Base-by-base conservation (phyloP, 2,113 vertebrate genomes). In the Hoplias malabaricus region DNA sequence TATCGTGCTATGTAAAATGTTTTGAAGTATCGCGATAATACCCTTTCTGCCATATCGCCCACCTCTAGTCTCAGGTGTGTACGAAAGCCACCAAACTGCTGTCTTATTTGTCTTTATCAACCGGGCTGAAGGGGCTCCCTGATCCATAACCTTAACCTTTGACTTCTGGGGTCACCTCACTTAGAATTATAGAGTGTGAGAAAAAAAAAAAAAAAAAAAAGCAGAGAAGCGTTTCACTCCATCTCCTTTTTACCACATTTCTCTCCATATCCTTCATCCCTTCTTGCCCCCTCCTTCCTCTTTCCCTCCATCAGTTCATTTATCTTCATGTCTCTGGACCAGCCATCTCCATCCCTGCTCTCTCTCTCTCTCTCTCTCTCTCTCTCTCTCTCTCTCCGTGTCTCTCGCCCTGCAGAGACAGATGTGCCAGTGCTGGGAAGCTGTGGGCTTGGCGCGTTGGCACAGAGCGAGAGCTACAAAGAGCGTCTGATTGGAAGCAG, bases 401-500 rank as follows among this genome's bases (percentile, higher is more conserved):
- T 83, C 46, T 21, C 76, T 68, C 40, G 68, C 65, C 48, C 74
- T 53, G 31, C 23, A 66, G 67, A 80, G 66, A 82, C 56, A 79
- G 81, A 84, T 67, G 80, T 78, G 72, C 69, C 69, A 68, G 74
- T 73, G 84, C 81, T 75, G 76, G 61, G 84, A 74, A 66, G 75
- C 79, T 79, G 74, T 79, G 34, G 59, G 80, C 76, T 80, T 66
- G 86, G 83, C 84, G 80, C 71, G 69, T 80, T 78, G 77, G 82
- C 84, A 76, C 77, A 77, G 79, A 69, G 74, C 36, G 38, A 65
- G 29, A 25, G 84, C 79, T 83, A 93, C 90, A 93, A 92, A 91
- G 88, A 88, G 82, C 86, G 78, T 88, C 89, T 92, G 91, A 93
- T 92, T 92, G 86, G 90, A 90, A 91, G 88, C 92, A 92, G 91